Evolutionary conservation across 2,113 vertebrate species (phyloP).

Genomic region (Esox niger): DNA sequence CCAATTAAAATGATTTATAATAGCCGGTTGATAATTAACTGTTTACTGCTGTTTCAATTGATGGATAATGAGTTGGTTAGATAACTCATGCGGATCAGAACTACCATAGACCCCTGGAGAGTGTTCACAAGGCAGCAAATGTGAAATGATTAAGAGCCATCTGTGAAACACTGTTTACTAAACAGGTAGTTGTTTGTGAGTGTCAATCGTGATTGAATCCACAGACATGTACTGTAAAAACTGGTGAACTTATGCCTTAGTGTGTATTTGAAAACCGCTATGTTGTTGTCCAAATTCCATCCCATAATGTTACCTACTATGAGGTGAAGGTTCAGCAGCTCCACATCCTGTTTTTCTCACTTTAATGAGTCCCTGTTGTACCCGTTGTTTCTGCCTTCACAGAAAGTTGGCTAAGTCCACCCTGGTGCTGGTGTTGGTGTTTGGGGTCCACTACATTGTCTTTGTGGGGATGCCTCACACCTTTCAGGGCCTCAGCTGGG

Average conservation of each 20-base stretch:
- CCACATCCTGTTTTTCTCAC: too few relatives aligned
- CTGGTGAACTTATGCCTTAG: not conserved
- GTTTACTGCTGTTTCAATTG: not conserved
- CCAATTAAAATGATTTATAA: not conserved
- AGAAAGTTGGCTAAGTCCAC: conserved; percentile 90
- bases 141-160: not conserved
- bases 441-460: conserved; percentile 86
- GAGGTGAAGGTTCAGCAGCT: too few relatives aligned
- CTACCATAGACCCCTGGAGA: not conserved
- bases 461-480: conserved; percentile 86
- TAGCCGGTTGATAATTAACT: not conserved
- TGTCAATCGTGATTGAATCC: not conserved
- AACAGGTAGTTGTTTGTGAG: not conserved
- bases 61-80: not conserved
- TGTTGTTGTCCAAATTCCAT: too few relatives aligned
- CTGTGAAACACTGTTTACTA: not conserved
- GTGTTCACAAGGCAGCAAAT: not conserved
- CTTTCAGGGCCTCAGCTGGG: conserved; percentile 78
- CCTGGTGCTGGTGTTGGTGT: conserved; percentile 83
- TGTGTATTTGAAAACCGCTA: too few relatives aligned
- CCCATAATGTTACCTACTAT: too few relatives aligned
- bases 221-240: not conserved
- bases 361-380: too few relatives aligned
- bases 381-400: conserved; percentile 1
- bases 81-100: not conserved